A percentile compares a stretch with the other conserved stretches of the same genome.
These are phyloP conservation scores for Scaptomyza graminum DNA, from an alignment of 1,140 invertebrate species.

Conservation along the genomic window DNA sequence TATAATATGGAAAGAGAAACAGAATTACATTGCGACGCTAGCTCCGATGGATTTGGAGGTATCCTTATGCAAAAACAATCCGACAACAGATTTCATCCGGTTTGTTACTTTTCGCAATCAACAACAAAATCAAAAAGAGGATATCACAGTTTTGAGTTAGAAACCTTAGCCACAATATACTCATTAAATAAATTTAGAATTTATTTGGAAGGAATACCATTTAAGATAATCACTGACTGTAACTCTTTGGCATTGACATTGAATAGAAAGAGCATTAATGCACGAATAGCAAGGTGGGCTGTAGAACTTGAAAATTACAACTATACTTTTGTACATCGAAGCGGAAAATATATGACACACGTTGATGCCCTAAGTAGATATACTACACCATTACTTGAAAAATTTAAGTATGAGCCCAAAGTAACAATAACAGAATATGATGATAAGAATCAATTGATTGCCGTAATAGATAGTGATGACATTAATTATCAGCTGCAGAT, in stretches of 20 bases:
- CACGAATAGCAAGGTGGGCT: background rate
- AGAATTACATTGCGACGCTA: slow-evolving; percentile 8
- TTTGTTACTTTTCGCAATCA: slow-evolving; percentile 1
- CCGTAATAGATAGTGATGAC: background rate
- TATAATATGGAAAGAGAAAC: background rate
- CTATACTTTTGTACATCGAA: background rate
- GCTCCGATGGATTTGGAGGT: background rate
- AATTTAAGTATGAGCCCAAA: background rate
- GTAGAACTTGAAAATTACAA: background rate
- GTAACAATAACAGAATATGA: background rate
- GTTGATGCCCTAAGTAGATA: background rate
- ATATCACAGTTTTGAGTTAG: slow-evolving; percentile 14
- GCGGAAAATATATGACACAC: background rate
- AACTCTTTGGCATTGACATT: background rate
- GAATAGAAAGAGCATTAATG: background rate
- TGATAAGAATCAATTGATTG: background rate
- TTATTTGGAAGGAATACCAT: background rate
- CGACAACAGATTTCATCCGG: background rate
- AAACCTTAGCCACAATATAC: slow-evolving; percentile 9
- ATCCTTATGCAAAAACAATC: background rate
- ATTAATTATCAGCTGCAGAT: background rate
- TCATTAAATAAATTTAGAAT: background rate
- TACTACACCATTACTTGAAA: background rate
- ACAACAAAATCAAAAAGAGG: background rate
- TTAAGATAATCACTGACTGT: background rate